Evolutionary conservation across 1,140 invertebrate species (phyloP).

Genomic region (Sesamia nonagrioides): DNA sequence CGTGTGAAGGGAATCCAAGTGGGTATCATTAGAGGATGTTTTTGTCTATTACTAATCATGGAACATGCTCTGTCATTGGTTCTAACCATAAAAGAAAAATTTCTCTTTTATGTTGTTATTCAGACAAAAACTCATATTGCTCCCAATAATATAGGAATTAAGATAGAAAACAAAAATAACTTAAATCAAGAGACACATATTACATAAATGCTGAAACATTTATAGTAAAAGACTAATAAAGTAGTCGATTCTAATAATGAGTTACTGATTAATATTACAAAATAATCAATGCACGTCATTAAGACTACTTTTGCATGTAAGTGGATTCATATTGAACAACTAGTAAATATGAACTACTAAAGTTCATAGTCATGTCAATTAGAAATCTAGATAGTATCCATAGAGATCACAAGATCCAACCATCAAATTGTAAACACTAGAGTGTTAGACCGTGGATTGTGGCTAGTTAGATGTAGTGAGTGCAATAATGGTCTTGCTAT

Average conservation of each 20-base stretch:
- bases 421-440: background rate
- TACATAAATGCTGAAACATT: no score
- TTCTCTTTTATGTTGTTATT: background rate
- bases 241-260: no score
- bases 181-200: no score
- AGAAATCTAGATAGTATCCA: background rate
- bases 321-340: no score
- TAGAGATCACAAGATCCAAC: background rate
- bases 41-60: constrained; percentile 68
- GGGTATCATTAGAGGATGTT: constrained; percentile 72
- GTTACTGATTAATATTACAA: no score
- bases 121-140: background rate
- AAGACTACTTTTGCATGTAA: no score
- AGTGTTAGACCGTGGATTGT: background rate
- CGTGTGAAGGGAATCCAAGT: constrained; percentile 77
- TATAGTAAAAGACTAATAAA: no score
- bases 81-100: background rate
- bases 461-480: background rate
- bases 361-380: background rate
- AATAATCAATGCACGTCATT: background rate
- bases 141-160: no score
- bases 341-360: no score
- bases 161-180: no score
- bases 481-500: background rate
- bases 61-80: constrained; percentile 52